A percentile compares a stretch with the other conserved stretches of the same genome.
phyloP scores from a whole-genome alignment of 2,113 vertebrate genomes.

The Apeltes quadracus region DNA sequence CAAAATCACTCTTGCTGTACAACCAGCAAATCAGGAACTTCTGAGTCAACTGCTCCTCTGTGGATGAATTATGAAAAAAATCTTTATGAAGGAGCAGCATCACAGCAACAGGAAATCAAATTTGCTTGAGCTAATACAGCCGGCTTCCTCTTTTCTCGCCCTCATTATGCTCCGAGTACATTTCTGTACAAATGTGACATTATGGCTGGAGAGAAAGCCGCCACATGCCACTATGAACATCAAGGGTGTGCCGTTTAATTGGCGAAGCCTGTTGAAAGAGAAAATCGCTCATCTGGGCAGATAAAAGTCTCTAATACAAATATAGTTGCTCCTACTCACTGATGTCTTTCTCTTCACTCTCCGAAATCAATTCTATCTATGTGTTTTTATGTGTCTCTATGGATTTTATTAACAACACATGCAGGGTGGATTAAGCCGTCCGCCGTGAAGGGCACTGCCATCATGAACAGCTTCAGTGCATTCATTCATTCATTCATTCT shows the following conservation, averaged over 20 bases:
- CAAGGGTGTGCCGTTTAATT: conserved; percentile 19
- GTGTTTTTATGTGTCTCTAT: conserved; percentile 18
- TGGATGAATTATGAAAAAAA: conserved; percentile 54
- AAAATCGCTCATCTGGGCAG: conserved; percentile 25
- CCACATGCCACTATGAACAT: conserved; percentile 13
- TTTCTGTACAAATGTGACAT: conserved; percentile 12
- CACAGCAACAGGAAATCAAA: conserved; percentile 46
- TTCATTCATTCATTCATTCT: not conserved
- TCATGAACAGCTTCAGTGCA: not conserved
- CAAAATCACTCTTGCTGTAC: conserved; percentile 24
- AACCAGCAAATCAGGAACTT: conserved; percentile 29
- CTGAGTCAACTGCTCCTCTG: conserved; percentile 26
- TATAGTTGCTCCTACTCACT: conserved; percentile 19
- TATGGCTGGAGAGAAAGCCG: conserved; percentile 14
- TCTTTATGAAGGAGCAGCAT: conserved; percentile 5
- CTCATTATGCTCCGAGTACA: conserved; percentile 12
- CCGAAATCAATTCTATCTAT: not conserved
- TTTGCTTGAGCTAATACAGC: not conserved
- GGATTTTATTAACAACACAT: conserved; percentile 19
- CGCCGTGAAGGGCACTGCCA: conserved; percentile 9
- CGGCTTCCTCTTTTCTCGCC: conserved; percentile 3
- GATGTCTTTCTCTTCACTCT: conserved; percentile 36
- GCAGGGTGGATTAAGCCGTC: conserved; percentile 24
- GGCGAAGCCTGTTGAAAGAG: conserved; percentile 35
- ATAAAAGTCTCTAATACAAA: conserved; percentile 45